Conservation (phyloP, 35 echinoderm and acorn worm genomes). For the Apostichopus californicus region DNA sequence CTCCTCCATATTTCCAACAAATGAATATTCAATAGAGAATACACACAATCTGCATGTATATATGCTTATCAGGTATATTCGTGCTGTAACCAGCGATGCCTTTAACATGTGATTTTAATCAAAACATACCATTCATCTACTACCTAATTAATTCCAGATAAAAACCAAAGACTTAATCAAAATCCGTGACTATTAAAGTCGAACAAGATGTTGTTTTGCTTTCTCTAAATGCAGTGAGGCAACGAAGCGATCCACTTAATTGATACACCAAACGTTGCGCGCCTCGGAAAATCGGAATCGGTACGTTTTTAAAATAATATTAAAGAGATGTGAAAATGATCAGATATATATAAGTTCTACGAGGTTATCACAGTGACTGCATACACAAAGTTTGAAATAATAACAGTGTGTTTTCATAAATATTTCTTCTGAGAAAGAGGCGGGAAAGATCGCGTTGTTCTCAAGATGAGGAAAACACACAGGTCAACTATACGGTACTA, state of each 20-base stretch:
- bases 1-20: too few relatives aligned
- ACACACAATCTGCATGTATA: too few relatives aligned
- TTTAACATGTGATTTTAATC: conserved; percentile 41
- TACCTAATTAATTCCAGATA: conserved; percentile 33
- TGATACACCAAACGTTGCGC: conserved; percentile 34
- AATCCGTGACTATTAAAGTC: background rate
- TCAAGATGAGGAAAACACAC: too few relatives aligned
- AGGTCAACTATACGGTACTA: too few relatives aligned
- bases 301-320: conserved; percentile 21
- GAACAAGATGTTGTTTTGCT: background rate
- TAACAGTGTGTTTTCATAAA: background rate
- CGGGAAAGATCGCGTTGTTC: too few relatives aligned
- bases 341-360: background rate
- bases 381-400: background rate
- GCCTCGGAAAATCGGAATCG: background rate
- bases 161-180: conserved; percentile 6
- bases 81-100: conserved; percentile 13
- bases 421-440: too few relatives aligned
- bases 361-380: background rate
- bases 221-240: background rate
- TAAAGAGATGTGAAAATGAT: conserved; percentile 39
- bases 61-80: background rate
- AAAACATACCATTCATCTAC: conserved; percentile 54
- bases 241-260: background rate
- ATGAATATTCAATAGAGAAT: too few relatives aligned